Base-by-base conservation (phyloP, 2,113 vertebrate genomes). In the Hoplias malabaricus region DNA sequence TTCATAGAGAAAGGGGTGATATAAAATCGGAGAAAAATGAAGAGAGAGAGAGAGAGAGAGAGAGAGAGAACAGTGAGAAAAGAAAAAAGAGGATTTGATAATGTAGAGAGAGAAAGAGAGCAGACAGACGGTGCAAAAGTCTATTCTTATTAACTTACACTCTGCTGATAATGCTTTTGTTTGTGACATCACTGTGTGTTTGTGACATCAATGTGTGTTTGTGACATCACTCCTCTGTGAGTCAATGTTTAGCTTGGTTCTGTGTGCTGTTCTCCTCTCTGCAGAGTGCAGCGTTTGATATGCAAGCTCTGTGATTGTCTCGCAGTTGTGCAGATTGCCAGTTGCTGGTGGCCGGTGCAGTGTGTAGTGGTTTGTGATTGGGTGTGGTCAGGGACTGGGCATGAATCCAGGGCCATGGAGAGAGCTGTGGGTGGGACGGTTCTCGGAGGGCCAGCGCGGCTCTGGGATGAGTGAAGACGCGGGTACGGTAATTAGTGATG, bases 301-400 rank as follows among this genome's bases (percentile, higher is more conserved):
- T 62, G 68, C 50, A 53, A 56, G 63, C 53, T 14, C 57, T 74
- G 67, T 61, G 33, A 78, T 62, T 69, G 73, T 78, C 75, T 53
- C 72, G 68, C 33, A 82, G 61, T 72, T 75, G 61, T 79, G 62
- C 75, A 80, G 50, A 79, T 77, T 76, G 74, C 67, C 29, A 56
- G 77, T 79, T 75, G 31, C 38, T 14, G 27, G 67, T 73, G 73
- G 78, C 42, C 43, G 68, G 68, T 42, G 31, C 77, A 68, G 25
- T 42, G 31, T 68, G 61, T 77, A 66, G 81, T 36, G 77, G 81
- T 76, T 79, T 82, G 81, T 79, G 81, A 77, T 72, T 76, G 46
- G 77, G 62, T 73, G 63, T 82, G 72, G 77, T 75, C 70, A 71
- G 23, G 66, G 29, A 33, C 61, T 21, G 61, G 61, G 65, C 67